Percentiles rank a stretch among this genome's conserved stretches.
These are phyloP conservation scores for Chelonia mydas DNA, from an alignment of 2,797 vertebrate genomes.

Conservation along the genomic window DNA sequence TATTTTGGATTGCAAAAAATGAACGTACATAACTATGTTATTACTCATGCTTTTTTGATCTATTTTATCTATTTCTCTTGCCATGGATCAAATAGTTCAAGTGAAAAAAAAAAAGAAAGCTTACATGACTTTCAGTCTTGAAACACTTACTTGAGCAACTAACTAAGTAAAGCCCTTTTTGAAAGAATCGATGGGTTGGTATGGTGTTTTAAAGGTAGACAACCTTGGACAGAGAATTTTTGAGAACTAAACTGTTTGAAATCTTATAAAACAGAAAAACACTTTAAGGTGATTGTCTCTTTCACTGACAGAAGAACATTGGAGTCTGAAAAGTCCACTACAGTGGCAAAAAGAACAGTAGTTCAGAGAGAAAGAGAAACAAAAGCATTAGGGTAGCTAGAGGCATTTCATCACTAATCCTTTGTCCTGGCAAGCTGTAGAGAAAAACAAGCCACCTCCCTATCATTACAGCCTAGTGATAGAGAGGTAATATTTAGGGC, in stretches of 20 bases:
- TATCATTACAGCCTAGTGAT: not conserved
- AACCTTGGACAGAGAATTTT: not conserved
- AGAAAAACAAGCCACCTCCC: not conserved
- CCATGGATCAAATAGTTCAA: not conserved
- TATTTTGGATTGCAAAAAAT: not conserved
- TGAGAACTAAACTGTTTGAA: not conserved
- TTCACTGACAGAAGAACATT: rapidly evolving
- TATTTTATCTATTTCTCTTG: not conserved
- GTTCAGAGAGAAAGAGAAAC: not conserved
- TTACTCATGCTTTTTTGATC: not conserved
- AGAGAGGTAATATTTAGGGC: not conserved
- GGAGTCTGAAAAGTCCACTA: not conserved
- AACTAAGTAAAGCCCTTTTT: not conserved
- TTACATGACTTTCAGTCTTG: not conserved
- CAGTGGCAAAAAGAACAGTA: not conserved
- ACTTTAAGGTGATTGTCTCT: not conserved
- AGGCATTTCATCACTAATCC: not conserved
- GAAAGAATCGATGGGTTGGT: not conserved
- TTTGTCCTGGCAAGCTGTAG: not conserved
- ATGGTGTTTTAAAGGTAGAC: not conserved
- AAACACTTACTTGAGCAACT: not conserved
- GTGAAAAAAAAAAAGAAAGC: not conserved
- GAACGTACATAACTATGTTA: not conserved
- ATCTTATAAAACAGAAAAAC: not conserved
- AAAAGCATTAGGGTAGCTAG: not conserved